Conservation (phyloP, 2,113 vertebrate species). For the Oreamnos americanus region DNA sequence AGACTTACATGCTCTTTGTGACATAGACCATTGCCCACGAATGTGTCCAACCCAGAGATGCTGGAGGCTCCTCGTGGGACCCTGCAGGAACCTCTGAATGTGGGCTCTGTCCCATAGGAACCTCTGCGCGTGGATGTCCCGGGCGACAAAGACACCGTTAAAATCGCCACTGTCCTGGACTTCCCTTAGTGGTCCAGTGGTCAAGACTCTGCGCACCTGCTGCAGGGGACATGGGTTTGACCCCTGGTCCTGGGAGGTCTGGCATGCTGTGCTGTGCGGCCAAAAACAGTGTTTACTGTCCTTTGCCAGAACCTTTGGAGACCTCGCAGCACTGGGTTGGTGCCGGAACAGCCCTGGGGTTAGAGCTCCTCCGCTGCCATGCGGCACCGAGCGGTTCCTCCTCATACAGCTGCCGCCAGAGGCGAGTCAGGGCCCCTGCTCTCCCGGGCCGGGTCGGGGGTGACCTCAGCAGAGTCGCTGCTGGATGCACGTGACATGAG, state of each 20-base stretch:
- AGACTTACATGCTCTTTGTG: neutral
- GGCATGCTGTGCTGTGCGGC: neutral
- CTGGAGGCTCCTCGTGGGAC: neutral
- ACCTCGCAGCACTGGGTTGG: neutral
- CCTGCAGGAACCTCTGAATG: neutral
- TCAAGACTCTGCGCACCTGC: neutral
- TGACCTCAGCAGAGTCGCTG: neutral
- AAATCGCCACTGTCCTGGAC: neutral
- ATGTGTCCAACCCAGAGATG: neutral
- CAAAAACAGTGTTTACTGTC: neutral
- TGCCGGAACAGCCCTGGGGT: neutral
- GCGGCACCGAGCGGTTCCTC: fast-evolving
- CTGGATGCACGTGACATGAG: neutral
- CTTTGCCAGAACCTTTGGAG: neutral
- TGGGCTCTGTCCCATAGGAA: neutral
- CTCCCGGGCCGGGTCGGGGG: neutral
- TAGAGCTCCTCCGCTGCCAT: fast-evolving
- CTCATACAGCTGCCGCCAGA: fast-evolving
- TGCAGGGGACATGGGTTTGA: neutral
- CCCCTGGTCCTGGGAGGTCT: neutral
- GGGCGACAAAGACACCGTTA: neutral
- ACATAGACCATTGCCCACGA: neutral
- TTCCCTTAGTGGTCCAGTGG: neutral
- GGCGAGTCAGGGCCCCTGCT: neutral
- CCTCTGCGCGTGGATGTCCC: neutral